Base-by-base conservation (phyloP, 2,113 vertebrate species). In the Monarcha castaneiventris region DNA sequence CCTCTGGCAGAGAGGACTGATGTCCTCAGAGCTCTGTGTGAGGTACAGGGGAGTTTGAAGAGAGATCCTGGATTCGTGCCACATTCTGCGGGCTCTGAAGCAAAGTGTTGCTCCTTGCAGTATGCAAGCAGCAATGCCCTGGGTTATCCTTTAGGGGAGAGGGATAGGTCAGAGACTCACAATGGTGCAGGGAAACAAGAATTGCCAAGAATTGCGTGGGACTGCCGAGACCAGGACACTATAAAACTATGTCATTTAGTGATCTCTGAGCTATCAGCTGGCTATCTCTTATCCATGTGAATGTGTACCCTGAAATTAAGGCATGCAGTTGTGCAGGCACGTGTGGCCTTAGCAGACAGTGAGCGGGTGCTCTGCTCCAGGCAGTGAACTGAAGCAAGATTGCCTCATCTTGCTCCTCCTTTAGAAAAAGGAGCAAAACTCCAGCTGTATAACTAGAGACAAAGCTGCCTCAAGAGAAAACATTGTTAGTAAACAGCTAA, bases 401-500 rank as follows among this genome's bases (percentile, higher is more conserved):
- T 78, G 72, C 66, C 30, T 80, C 16, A 1, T 90, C 52, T 83
- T 11, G 1, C 30, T 58, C 16, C 6, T 63, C 30, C 32, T 83
- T 54, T 63, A 27, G 37, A 56, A 67, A 84, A 58, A 76, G 67
- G 32, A 29, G n/a, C 78, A 88, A 51, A 93, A 48, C 54, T 90
- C 48, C 93, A 96, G 72, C 85, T 93, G 92, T 23, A 30, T 58
- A 90, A 73, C 77, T 51, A 69, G 80, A 85, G 43, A 96, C 82
- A 88, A 93, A 90, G 59, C 79, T 94, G 90, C 85, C 92, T 92
- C 79, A 44, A 61, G 91, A 95, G 94, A 75, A 94, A 89, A 78
- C 68, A 67, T 62, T 87, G 83, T 94, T 96, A 91, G 89, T 95
- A 95, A 97, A 94, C 83, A 96, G 68, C 58, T 90, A 80, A 90